These are phyloP conservation scores for Danio tinwini DNA, from an alignment of 2,797 vertebrate genomes.

Conservation along the genomic window DNA sequence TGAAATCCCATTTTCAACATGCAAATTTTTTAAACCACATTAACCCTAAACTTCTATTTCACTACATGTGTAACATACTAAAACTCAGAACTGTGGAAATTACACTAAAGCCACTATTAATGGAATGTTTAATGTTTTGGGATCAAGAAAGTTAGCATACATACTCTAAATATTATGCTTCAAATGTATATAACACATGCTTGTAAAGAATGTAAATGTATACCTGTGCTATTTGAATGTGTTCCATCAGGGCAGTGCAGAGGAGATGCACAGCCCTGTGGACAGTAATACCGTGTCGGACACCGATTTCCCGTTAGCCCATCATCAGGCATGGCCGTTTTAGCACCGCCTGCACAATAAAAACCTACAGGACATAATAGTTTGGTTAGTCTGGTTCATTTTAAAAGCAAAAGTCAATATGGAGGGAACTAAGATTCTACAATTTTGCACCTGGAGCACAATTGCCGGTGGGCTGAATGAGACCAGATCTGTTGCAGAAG, in stretches of 20 bases:
- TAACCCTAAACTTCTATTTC: neutral
- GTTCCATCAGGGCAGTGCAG: slow-evolving; percentile 77
- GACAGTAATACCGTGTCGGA: slow-evolving; percentile 78
- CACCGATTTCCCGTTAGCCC: slow-evolving; percentile 79
- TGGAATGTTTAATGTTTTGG: neutral
- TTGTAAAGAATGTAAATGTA: neutral
- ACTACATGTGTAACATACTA: neutral
- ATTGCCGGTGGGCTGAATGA: slow-evolving; percentile 75
- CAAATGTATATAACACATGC: neutral
- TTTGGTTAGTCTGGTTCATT: neutral
- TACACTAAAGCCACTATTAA: neutral
- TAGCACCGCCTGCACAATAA: slow-evolving; percentile 81
- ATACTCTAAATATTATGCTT: neutral
- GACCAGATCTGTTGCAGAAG: slow-evolving; percentile 83
- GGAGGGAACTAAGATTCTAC: neutral
- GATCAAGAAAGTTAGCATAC: neutral
- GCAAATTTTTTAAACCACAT: neutral
- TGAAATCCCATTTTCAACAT: neutral
- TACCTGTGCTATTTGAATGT: slow-evolving; percentile 83
- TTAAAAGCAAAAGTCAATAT: neutral
- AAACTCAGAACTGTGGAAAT: neutral
- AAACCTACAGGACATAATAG: slow-evolving; percentile 78
- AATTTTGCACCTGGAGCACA: slow-evolving; percentile 80
- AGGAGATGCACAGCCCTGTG: slow-evolving; percentile 77
- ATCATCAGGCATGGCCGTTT: slow-evolving; percentile 75